Evolutionary conservation across 2,113 vertebrate genomes (phyloP).

Genomic region (Prunella fulvescens): DNA sequence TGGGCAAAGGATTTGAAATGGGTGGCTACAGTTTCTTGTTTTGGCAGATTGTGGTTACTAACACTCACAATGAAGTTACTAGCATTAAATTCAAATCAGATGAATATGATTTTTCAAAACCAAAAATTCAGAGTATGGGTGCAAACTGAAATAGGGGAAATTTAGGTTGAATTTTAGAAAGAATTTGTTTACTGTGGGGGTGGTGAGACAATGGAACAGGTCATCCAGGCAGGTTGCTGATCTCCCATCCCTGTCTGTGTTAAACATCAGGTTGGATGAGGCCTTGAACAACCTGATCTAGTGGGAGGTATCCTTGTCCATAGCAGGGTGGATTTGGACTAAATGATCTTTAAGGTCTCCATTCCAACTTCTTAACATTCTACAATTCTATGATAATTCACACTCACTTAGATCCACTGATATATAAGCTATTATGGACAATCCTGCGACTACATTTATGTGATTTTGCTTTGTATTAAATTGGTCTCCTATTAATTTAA

Average conservation of each 20-base stretch:
- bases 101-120: neutral
- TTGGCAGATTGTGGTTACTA: neutral
- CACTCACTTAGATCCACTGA: neutral
- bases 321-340: accelerated
- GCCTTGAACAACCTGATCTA: neutral
- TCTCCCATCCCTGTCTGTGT: neutral
- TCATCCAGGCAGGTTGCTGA: accelerated
- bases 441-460: neutral
- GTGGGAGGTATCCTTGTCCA: neutral
- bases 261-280: neutral
- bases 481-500: neutral
- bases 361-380: neutral
- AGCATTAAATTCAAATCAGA: neutral
- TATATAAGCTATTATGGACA: neutral
- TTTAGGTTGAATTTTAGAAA: neutral
- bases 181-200: neutral
- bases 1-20: neutral
- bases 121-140: neutral
- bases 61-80: neutral
- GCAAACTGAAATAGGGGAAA: neutral
- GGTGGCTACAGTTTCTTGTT: neutral
- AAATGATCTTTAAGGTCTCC: too few species aligned
- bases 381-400: neutral
- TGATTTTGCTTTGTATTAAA: neutral
- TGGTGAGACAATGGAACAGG: neutral